Evolutionary conservation across 2,797 vertebrate species (phyloP).

Genomic region (Sebastiscus albofasciatus): DNA sequence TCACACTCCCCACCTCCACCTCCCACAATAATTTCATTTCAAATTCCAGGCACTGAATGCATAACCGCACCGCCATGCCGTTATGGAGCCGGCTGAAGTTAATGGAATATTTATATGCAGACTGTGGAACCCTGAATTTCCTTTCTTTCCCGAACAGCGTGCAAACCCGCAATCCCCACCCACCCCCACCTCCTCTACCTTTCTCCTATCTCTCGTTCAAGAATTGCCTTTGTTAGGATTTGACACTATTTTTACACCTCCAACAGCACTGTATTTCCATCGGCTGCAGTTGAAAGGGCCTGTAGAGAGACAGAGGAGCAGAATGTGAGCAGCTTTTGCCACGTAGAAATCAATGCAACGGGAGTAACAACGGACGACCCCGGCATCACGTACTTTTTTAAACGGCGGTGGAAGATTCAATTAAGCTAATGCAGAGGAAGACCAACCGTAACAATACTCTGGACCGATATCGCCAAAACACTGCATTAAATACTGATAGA

Average conservation of each 20-base stretch:
- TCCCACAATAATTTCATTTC: conserved; percentile 83
- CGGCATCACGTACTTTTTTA: neutral
- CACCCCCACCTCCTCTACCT: neutral
- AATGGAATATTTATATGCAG: conserved; percentile 87
- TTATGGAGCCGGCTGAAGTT: conserved; percentile 80
- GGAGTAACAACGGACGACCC: neutral
- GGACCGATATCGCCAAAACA: conserved; percentile 18
- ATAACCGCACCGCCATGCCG: conserved; percentile 64
- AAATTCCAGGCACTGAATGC: conserved; percentile 79
- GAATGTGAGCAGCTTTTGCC: conserved; percentile 13
- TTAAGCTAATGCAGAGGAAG: conserved; percentile 50
- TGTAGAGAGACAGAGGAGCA: conserved; percentile 21
- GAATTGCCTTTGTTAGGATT: conserved; percentile 75
- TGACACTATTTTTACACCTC: conserved; percentile 72
- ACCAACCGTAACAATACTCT: conserved; percentile 33
- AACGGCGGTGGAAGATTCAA: conserved; percentile 41
- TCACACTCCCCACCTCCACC: conserved; percentile 33
- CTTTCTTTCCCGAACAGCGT: conserved; percentile 64
- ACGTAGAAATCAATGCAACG: conserved; percentile 26
- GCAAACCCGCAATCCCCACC: conserved; percentile 6
- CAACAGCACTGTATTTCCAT: conserved; percentile 52
- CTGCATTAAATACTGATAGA: conserved; percentile 26
- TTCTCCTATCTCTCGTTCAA: conserved; percentile 49
- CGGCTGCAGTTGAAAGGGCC: conserved; percentile 44
- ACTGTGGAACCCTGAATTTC: conserved; percentile 65